Evolutionary conservation across 2,888 invertebrate genomes (phyloP), one percentile per base, ranked within the genome.

Genomic region (Minunthozetes semirufus): DNA sequence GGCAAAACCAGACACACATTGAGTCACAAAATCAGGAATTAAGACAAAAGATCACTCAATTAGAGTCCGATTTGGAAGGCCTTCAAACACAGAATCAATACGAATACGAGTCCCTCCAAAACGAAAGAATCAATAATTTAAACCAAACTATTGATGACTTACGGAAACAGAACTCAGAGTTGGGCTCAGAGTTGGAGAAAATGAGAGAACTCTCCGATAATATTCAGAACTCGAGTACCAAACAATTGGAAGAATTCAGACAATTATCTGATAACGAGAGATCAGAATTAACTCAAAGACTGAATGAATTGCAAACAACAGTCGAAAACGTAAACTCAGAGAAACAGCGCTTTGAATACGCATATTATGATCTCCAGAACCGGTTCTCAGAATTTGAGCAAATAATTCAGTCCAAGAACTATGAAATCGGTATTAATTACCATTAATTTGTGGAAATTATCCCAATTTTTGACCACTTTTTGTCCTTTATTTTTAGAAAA

Each of bases 141-240:
- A 61, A 61, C 29, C 61, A 61, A 61, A 61, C 61, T 61, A 61
- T 61, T 22, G 61, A 61, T 61, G 27, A 61, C 22, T 61, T 61
- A 61, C 25, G 22, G 13, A 61, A 61, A 61, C 61, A 61, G 4
- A 61, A 61, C 29, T 61, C 29, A 27, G 61, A 61, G 4, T 27
- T 61, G 29, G 27, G 27, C 11, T 22, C 61, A 13, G 22, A 29
- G 5, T 61, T 61, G 17, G 61, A 61, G 17, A n/a, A 61, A 29
- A 61, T 61, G 61, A 61, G 11, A 27, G 22, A 27, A n/a, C 17
- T 29, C 22, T 61, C 13, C 15, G 17, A 61, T 25, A 25, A 61
- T 6, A 11, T 61, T 4, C 27, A 27, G 27, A 61, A 13, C 8
- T 61, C 61, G 13, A 61, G 27, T 61, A 25, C 61, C 5, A 27